phyloP scores from a whole-genome alignment of 1,140 invertebrate genomes.

The Popillia japonica region DNA sequence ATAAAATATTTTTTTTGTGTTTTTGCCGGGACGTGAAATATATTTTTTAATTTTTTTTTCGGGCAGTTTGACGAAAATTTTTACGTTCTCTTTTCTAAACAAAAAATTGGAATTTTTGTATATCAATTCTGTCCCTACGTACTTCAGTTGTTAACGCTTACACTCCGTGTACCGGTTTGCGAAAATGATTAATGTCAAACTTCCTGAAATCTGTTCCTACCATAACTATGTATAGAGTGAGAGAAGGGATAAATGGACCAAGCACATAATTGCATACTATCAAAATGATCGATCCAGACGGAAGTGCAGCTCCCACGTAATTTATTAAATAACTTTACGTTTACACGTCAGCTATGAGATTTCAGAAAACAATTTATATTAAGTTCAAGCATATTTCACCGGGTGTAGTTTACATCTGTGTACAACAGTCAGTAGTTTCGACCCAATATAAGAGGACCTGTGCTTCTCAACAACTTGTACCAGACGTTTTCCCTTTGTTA shows the following conservation, averaged over 20 bases:
- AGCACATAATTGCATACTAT: neutral
- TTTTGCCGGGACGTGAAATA: no score
- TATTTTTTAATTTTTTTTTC: no score
- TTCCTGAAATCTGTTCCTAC: neutral
- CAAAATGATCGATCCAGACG: neutral
- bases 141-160: no score
- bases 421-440: neutral
- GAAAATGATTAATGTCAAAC: neutral
- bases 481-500: no score
- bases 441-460: neutral
- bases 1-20: slow-evolving; percentile 24
- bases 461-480: neutral
- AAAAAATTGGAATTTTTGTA: no score
- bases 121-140: no score
- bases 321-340: slow-evolving; percentile 12
- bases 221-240: no score
- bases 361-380: neutral
- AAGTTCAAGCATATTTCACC: neutral
- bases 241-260: neutral
- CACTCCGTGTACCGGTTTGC: no score
- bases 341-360: neutral
- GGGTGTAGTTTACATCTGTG: neutral
- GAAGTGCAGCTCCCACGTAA: neutral
- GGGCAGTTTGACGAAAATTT: no score
- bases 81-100: no score